Evolutionary conservation across 1,140 invertebrate species (phyloP).

Genomic region (Scylla paramamosain): DNA sequence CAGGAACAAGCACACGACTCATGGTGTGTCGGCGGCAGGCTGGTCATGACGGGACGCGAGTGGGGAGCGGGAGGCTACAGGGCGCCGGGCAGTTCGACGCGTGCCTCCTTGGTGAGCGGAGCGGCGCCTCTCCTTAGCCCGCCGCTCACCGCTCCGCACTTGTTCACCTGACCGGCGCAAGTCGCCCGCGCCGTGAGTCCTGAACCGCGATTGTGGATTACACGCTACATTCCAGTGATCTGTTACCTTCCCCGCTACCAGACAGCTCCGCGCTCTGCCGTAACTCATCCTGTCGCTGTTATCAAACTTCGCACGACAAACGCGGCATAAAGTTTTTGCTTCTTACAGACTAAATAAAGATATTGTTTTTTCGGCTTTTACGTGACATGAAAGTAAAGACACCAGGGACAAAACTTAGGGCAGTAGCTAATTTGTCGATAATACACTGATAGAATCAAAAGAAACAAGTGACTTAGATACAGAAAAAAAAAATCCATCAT

Average conservation of each 20-base stretch:
- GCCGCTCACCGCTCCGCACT: neutral
- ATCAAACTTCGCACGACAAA: neutral
- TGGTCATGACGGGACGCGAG: neutral
- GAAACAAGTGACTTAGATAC: too few relatives aligned
- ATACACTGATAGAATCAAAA: too few relatives aligned
- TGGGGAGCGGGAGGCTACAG: neutral
- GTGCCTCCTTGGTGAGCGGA: conserved; percentile 17
- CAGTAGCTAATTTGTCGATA: too few relatives aligned
- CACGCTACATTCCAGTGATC: neutral
- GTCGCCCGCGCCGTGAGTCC: neutral
- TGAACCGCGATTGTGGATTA: neutral
- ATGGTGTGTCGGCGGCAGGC: neutral
- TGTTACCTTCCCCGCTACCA: neutral
- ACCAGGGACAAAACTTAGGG: too few relatives aligned
- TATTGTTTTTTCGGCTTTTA: too few relatives aligned
- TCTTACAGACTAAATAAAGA: too few relatives aligned
- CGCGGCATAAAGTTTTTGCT: neutral
- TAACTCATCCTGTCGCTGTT: neutral
- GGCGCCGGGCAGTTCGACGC: conserved; percentile 3
- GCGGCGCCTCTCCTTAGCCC: neutral
- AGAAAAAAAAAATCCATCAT: too few relatives aligned
- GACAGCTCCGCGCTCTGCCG: neutral
- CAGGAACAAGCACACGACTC: neutral
- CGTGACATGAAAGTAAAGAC: too few relatives aligned
- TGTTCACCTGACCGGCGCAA: neutral